Evolutionary conservation across 2,797 vertebrate genomes (phyloP), one percentile per base, ranked within the genome.

Genomic region (Salarias fasciatus): DNA sequence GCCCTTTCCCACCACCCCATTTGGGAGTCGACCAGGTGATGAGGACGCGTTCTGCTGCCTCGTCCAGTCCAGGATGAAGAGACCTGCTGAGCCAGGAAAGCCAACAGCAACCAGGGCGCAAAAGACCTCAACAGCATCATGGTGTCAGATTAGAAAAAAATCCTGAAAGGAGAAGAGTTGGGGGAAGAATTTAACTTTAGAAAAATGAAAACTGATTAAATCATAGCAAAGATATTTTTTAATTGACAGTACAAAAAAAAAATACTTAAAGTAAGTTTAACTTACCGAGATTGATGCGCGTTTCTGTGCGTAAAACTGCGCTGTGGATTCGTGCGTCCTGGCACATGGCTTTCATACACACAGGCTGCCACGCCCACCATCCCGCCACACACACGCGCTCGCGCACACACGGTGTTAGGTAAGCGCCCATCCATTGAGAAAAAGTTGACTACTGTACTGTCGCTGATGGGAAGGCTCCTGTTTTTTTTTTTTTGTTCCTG

Each of bases 51-150:
- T n/a, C n/a, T n/a, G n/a, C n/a, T n/a, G 9, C 45, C 42, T 49
- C 28, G 28, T 1, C 75, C 89, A 63, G 76, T 86, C 86, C 10
- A 78, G 86, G 71, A 66, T 12, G 64, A 59, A 30, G 88, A 63
- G 38, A 94, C 59, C 33, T 88, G 67, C 36, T 86, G 91, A 4
- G 82, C 62, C 72, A 89, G 30, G 88, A 82, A 75, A 46, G 53
- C 71, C 24, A 96, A 33, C 51, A 91, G 68, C 75, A 95, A 28
- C 53, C 92, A 69, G 30, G 90, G 60, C 13, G 82, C 78, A 46
- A 92, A 57, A 14, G 59, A 77, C 55, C 64, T 81, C 33, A 77
- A 53, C 33, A 79, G 35, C 37, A 64, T 12, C 92, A 91, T 93
- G 4, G 62, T 51, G 29, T 33, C 29, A 15, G 11, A 45, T 4